Conservation (phyloP, 2,113 vertebrate species). For the Reinhardtius hippoglossoides region DNA sequence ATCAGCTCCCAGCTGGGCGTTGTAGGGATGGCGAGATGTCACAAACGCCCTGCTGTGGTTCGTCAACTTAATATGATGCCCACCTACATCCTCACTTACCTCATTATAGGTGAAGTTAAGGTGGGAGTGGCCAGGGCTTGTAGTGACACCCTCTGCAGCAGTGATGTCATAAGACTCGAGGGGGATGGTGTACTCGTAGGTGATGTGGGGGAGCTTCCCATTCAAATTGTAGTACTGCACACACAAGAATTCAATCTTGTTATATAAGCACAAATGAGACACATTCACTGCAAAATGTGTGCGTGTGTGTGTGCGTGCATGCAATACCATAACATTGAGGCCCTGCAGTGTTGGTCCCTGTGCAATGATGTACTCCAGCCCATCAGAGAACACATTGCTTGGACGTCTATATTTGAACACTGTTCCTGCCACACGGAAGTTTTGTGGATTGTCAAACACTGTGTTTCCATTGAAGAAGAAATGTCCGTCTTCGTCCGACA, state of each 20-base stretch:
- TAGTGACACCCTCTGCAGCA: conserved; percentile 49
- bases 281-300: background rate
- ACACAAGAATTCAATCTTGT: background rate
- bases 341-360: conserved; percentile 90
- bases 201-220: conserved; percentile 89
- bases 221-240: conserved; percentile 91
- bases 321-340: conserved; percentile 81
- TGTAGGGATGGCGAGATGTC: conserved; percentile 17
- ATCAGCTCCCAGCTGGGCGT: conserved; percentile 8
- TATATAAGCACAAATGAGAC: background rate
- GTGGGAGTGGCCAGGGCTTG: background rate
- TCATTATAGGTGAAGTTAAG: conserved; percentile 63
- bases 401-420: conserved; percentile 91
- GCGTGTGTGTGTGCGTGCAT: background rate
- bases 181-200: conserved; percentile 90
- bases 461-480: conserved; percentile 93
- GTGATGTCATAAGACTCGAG: conserved; percentile 57
- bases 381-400: conserved; percentile 82
- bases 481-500: conserved; percentile 87
- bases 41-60: conserved; percentile 59
- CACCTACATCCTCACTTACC: conserved; percentile 32
- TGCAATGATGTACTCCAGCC: conserved; percentile 91
- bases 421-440: conserved; percentile 90
- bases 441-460: conserved; percentile 89
- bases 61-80: background rate